Conservation (phyloP, 2,113 vertebrate species). For the Telmatochromis sp. region DNA sequence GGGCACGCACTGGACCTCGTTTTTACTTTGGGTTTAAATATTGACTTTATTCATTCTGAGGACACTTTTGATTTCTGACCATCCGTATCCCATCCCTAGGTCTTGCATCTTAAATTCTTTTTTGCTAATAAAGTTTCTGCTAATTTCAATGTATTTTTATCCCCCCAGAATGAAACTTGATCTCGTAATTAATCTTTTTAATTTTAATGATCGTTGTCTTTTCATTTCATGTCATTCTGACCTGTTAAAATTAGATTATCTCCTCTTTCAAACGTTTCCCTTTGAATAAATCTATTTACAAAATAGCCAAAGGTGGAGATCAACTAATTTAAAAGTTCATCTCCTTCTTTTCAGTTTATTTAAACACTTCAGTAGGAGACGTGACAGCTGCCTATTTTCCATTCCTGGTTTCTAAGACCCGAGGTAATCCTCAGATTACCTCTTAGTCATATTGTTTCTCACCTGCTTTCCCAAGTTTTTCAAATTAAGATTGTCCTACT, state of each 20-base stretch:
- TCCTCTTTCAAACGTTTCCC: neutral
- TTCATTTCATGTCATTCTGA: neutral
- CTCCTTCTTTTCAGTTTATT: neutral
- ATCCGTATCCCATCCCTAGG: neutral
- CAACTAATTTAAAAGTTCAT: neutral
- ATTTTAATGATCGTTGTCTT: neutral
- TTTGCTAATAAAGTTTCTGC: neutral
- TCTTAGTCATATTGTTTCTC: neutral
- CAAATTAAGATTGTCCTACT: neutral
- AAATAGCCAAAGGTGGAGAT: neutral
- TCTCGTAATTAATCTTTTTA: neutral
- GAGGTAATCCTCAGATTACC: neutral
- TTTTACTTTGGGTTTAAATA: neutral
- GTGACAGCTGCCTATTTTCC: neutral
- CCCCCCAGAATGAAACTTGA: accelerated
- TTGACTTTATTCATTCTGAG: neutral
- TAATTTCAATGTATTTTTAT: neutral
- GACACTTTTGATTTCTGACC: neutral
- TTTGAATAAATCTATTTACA: neutral
- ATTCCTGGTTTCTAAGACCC: neutral
- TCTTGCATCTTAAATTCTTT: neutral
- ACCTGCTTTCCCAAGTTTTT: neutral
- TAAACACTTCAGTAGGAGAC: neutral
- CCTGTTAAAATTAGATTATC: neutral
- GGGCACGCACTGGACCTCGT: neutral